phyloP scores from a whole-genome alignment of 2,797 vertebrate species.

The Phrynocephalus guinanensis region DNA sequence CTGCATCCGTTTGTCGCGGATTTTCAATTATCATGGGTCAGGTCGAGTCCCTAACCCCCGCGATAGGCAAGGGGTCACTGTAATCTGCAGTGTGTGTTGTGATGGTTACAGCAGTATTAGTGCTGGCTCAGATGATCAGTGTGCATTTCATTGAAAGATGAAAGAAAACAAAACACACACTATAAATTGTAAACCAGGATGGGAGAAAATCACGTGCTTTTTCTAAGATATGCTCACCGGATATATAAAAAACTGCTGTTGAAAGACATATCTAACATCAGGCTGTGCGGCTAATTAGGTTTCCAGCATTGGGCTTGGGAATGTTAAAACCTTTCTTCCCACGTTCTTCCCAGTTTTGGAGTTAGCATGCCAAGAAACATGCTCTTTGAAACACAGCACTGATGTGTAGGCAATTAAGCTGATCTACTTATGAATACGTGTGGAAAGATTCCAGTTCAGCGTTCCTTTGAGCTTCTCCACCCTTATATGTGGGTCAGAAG shows the following conservation, averaged over 20 bases:
- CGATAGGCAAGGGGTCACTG: too few species aligned
- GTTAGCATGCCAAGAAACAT: too few species aligned
- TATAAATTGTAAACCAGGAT: neutral
- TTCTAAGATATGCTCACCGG: neutral
- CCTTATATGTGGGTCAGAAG: neutral
- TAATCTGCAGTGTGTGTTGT: conserved; percentile 79
- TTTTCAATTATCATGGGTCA: too few species aligned
- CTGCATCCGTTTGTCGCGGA: too few species aligned
- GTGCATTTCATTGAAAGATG: neutral
- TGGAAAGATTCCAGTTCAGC: neutral
- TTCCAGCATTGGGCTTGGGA: neutral
- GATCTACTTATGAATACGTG: neutral
- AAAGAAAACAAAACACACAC: neutral
- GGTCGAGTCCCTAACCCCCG: too few species aligned
- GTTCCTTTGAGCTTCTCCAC: neutral
- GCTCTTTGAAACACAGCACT: neutral
- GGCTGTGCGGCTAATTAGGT: neutral
- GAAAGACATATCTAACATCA: neutral
- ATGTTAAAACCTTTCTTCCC: neutral
- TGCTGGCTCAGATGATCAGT: conserved; percentile 57
- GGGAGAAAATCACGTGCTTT: neutral
- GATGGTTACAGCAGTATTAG: conserved; percentile 74
- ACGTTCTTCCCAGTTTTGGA: neutral
- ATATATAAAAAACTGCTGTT: neutral
- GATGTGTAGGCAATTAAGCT: neutral